phyloP scores from a whole-genome alignment of 2,113 vertebrate species.

The Nyctibius bracteatus region DNA sequence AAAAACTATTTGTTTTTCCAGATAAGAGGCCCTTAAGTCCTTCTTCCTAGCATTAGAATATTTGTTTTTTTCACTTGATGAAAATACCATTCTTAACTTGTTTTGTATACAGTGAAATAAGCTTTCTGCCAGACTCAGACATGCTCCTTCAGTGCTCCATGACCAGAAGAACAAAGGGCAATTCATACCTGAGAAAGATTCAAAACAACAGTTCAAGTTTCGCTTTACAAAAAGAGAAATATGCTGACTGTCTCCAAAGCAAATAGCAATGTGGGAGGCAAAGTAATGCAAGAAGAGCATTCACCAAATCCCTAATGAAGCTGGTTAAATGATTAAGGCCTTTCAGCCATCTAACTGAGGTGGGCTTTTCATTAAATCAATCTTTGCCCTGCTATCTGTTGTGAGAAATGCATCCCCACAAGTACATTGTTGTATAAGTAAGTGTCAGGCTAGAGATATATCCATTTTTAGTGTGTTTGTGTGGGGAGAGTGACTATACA shows the following conservation, averaged over 20 bases:
- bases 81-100: neutral
- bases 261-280: neutral
- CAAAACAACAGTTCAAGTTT: neutral
- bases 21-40: neutral
- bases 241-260: neutral
- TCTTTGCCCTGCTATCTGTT: neutral
- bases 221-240: neutral
- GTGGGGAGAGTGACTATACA: constrained; percentile 43
- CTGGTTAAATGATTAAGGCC: neutral
- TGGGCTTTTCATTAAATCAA: neutral
- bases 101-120: neutral
- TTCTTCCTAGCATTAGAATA: neutral
- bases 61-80: neutral
- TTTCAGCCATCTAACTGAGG: neutral
- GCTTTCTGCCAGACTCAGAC: neutral
- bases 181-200: neutral
- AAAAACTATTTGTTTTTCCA: neutral
- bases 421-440: neutral
- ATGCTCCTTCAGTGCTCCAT: neutral
- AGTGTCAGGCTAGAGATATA: constrained; percentile 2
- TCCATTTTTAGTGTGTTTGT: constrained; percentile 56
- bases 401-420: neutral
- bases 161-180: neutral
- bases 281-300: neutral
- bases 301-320: neutral